A percentile compares a stretch with the other conserved stretches of the same genome.
Conservation (phyloP, 1,140 invertebrate genomes). For the Temnothorax nylanderi region DNA sequence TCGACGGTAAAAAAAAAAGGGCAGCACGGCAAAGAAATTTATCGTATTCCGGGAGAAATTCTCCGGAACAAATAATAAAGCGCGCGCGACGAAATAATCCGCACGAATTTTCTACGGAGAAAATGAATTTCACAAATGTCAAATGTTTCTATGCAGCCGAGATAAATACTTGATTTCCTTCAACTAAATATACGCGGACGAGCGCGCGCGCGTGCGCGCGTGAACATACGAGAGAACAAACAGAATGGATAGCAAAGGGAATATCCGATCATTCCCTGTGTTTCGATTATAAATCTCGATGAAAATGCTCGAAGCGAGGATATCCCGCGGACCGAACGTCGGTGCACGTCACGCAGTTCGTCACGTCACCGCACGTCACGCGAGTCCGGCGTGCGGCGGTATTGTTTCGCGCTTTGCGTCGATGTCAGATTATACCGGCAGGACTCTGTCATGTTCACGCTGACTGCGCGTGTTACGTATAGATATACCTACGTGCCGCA, state of each 20-base stretch:
- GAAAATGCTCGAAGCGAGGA: conserved; percentile 32
- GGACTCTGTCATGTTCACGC: conserved; percentile 64
- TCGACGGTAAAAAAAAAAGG: conserved; percentile 25
- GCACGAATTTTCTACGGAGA: neutral
- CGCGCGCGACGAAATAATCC: neutral
- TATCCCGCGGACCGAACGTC: conserved; percentile 14
- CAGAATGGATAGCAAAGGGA: neutral
- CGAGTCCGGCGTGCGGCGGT: conserved; percentile 33
- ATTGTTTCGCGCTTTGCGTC: conserved; percentile 67
- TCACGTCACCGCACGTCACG: conserved; percentile 42
- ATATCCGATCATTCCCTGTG: conserved; percentile 21
- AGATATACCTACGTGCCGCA: neutral
- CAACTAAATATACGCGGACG: neutral
- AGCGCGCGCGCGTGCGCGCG: neutral
- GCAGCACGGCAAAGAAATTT: conserved; percentile 17
- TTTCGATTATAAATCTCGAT: conserved; percentile 37
- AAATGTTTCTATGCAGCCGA: neutral
- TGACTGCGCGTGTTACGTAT: conserved; percentile 6
- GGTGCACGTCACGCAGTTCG: conserved; percentile 45
- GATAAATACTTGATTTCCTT: neutral
- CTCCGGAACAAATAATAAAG: neutral
- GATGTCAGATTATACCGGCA: conserved; percentile 66
- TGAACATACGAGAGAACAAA: neutral
- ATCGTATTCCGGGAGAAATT: neutral
- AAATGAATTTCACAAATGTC: neutral